Evolutionary conservation across 1,140 invertebrate species (phyloP), one percentile per base, ranked within the genome.

Genomic region (Goniozus legneri): DNA sequence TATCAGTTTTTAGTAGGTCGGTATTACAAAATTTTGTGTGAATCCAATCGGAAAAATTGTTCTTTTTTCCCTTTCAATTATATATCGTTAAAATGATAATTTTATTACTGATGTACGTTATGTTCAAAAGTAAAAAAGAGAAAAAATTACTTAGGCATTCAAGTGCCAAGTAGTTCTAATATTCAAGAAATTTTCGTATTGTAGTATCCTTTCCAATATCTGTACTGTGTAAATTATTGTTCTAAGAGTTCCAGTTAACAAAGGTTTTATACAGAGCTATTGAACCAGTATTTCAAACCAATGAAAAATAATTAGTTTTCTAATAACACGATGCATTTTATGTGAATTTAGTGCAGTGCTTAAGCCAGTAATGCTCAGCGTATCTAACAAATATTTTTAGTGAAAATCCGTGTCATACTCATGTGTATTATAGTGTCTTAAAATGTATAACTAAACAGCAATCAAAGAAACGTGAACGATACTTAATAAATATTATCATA

Each of bases 251-350:
- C 71, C 69, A 69, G 66, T 71, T 70, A 62, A 73, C 58, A 71
- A 67, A 70, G 65, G 60, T 72, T 73, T 71, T 72, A 72, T 72
- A 70, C 65, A 69, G 65, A 71, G 72, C 64, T 71, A 71, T 72
- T 65, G 64, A 71, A 72, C 69, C 71, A 75, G 73, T 75, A 75
- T 75, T 75, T 66, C 67, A 72, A 74, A 72, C 68, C 71, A 75
- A 74, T 73, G 69, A 69, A 64, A 65, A 73, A 71, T 73, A 74
- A 73, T 75, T 75, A 75, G 69, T 72, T 75, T 72, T 75, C 65
- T 73, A 74, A 67, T 65, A 64, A 62, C 56, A 65, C 59, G 60
- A 57, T 70, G 58, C 58, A 45, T 67, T 71, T 71, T 66, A 68
- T 51, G 68, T 65, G 59, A 62, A 62, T 55, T 66, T 67, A 65